Conservation (phyloP, 2,888 invertebrate species). For the Ashinkailepas kermadecensis region DNA sequence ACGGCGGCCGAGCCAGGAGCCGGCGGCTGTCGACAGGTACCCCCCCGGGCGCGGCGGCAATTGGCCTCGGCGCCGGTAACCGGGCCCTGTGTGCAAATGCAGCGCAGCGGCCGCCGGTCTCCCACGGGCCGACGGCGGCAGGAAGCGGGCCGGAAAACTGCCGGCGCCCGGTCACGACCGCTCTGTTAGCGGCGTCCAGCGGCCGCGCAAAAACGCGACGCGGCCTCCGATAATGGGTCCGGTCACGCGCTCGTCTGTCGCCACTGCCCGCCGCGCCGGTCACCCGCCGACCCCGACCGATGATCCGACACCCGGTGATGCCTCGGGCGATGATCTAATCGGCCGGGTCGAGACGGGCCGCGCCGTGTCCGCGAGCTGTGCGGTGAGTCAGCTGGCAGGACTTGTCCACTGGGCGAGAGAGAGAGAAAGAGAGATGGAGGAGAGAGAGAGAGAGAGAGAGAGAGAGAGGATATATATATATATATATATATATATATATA, state of each 20-base stretch:
- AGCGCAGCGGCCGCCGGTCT: background rate
- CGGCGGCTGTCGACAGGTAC: too few relatives aligned
- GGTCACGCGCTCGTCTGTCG: background rate
- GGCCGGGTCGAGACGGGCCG: background rate
- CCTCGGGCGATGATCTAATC: background rate
- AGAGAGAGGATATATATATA: background rate
- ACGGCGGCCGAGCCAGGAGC: too few relatives aligned
- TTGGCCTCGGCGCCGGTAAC: too few relatives aligned
- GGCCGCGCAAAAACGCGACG: background rate
- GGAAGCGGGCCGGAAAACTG: background rate
- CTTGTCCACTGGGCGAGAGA: background rate
- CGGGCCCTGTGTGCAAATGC: too few relatives aligned
- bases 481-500: too few relatives aligned
- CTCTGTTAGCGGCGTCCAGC: background rate
- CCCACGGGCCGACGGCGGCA: background rate
- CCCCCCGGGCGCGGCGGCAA: too few relatives aligned
- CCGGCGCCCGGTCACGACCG: background rate
- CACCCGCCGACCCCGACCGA: background rate
- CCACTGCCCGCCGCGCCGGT: background rate
- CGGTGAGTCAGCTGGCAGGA: too few relatives aligned
- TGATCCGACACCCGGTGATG: background rate
- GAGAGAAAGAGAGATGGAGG: conserved; percentile 11
- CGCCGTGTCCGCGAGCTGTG: too few relatives aligned
- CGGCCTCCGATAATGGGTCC: background rate
- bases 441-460: conserved; percentile 9